Conservation (phyloP, 64 coral and sea anemone species). For the Pocillopora verrucosa region DNA sequence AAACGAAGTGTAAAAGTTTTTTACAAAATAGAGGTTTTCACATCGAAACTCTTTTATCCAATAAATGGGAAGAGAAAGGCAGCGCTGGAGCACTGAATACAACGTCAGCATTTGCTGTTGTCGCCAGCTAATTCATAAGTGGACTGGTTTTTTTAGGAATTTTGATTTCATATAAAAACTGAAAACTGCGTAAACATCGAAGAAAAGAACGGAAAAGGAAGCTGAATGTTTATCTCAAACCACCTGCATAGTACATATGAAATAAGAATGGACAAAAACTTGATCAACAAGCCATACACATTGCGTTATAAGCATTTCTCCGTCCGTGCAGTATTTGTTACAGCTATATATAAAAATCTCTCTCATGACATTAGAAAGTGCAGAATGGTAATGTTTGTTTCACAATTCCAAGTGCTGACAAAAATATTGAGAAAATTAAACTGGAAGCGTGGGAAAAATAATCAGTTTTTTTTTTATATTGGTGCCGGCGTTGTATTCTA, state of each 20-base stretch:
- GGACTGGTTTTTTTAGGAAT: not conserved
- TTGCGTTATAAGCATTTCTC: not conserved
- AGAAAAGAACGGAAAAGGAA: not conserved
- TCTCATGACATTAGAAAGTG: too few species aligned
- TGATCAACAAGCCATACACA: not conserved
- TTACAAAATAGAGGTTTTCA: constrained; percentile 33
- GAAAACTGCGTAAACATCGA: too few species aligned
- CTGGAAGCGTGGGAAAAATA: not conserved
- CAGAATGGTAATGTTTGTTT: too few species aligned
- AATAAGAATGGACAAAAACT: not conserved
- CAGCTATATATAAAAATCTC: too few species aligned
- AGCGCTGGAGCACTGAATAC: not conserved
- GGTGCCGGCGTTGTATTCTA: not conserved
- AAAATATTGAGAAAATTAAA: not conserved
- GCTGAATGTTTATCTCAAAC: not conserved
- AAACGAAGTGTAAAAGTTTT: not conserved
- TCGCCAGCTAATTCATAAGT: too few species aligned
- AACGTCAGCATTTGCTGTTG: not conserved
- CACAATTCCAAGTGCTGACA: not conserved
- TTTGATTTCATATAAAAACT: too few species aligned
- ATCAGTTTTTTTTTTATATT: not conserved
- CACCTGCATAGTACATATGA: not conserved
- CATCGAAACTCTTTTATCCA: constrained; percentile 28
- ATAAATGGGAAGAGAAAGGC: constrained; percentile 2
- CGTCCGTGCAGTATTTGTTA: not conserved